Base-by-base conservation (phyloP, 2,797 vertebrate species). In the Neoniphon sammara region DNA sequence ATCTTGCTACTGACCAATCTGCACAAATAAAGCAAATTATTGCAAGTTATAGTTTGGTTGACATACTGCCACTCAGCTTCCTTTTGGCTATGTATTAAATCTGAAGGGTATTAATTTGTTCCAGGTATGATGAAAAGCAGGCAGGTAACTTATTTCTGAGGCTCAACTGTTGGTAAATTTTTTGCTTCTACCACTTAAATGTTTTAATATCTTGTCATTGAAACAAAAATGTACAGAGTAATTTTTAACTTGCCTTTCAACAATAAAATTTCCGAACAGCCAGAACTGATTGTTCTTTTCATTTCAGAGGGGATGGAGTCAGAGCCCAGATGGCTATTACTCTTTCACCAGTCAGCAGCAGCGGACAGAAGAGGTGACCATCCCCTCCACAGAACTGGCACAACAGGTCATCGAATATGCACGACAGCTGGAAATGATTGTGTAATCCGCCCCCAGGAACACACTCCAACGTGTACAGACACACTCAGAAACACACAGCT, bases 391-490 rank as follows among this genome's bases (percentile, higher is more conserved):
- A 0, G 96, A 99, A 78, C 77, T 99, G 92, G 97, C 97, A 81
- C 92, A 95, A 73, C 97, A 98, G 89, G 97, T 99, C 90, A 98
- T 99, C 23, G 97, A 98, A 84, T 98, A 97, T 17, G 97, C 97
- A 58, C 94, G 96, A 79, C 97, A 98, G 91, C 94, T 98, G 87
- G 97, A 99, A 89, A 98, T 98, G 97, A 98, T 98, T 73, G 97
- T 98, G 87, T 98, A 95, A 92, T 72, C 77, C 68, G 83, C 84
- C 62, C 92, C 90, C 85, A 76, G 79, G 70, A 87, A 84, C 75
- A 71, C 86, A 83, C 68, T 78, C 70, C 44, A 21, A 82, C 63
- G 36, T 75, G 73, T 81, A 84, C 83, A 80, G 70, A 86, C 66
- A 47, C 74, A 78, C 73, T 69, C 78, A 77, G 65, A 85, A 72